Percentiles rank a stretch among this genome's conserved stretches.
Conservation (phyloP, 2,113 vertebrate genomes). For the Plecturocebus donacophilus region DNA sequence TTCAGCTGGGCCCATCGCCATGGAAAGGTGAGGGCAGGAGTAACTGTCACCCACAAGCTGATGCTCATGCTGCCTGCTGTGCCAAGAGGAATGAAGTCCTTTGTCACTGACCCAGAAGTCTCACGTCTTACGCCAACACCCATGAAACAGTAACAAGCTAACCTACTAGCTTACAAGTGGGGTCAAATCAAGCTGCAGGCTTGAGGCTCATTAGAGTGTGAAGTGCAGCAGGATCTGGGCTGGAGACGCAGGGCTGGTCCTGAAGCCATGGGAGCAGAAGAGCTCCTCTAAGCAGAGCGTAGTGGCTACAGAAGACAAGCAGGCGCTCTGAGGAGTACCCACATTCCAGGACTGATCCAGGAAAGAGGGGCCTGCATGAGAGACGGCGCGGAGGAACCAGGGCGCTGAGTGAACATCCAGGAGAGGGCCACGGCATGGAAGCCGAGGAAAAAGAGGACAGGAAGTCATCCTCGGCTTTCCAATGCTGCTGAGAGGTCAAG, state of each 20-base stretch:
- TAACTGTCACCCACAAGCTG: not conserved
- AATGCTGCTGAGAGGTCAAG: not conserved
- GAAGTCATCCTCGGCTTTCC: not conserved
- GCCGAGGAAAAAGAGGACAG: not conserved
- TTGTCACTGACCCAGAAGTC: not conserved
- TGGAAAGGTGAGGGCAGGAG: not conserved
- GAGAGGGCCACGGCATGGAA: not conserved
- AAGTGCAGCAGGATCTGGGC: not conserved
- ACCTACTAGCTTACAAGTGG: not conserved
- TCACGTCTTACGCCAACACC: not conserved
- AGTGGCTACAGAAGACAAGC: not conserved
- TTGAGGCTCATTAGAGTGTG: not conserved
- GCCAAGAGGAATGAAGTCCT: not conserved
- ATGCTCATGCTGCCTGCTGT: not conserved
- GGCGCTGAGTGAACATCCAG: not conserved
- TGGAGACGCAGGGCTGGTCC: not conserved
- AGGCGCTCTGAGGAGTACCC: not conserved
- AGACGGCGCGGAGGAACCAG: not conserved
- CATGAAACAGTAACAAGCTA: not conserved
- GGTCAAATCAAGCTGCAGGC: not conserved
- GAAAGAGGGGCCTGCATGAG: not conserved
- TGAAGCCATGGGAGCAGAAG: not conserved
- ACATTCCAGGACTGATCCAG: too few species aligned
- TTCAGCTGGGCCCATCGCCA: not conserved
- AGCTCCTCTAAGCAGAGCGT: not conserved